These are phyloP conservation scores for Hydrocynus forskahlii DNA, from an alignment of 2,797 vertebrate genomes.

Conservation along the genomic window DNA sequence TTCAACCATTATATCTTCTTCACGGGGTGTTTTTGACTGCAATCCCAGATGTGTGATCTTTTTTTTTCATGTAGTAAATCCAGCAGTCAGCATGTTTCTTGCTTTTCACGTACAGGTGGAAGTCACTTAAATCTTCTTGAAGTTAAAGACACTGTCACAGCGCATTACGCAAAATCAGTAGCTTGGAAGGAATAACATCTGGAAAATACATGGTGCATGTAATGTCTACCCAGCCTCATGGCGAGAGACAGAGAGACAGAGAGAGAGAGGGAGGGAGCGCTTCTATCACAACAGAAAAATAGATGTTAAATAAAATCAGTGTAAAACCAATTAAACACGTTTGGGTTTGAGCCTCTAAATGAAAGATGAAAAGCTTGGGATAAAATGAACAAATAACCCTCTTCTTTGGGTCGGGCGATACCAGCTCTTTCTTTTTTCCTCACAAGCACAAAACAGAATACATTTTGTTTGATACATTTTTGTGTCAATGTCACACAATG, in stretches of 20 bases:
- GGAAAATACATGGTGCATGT: slow-evolving; percentile 77
- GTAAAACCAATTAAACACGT: neutral
- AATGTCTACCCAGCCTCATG: slow-evolving; percentile 74
- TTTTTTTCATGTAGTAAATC: neutral
- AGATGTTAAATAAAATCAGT: neutral
- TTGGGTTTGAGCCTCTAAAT: neutral
- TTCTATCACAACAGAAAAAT: neutral
- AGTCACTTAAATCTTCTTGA: slow-evolving; percentile 65
- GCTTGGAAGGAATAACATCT: slow-evolving; percentile 80
- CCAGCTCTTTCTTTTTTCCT: neutral
- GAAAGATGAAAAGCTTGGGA: slow-evolving; percentile 21
- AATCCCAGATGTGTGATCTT: too few species aligned
- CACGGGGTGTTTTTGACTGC: too few species aligned
- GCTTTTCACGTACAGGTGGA: neutral
- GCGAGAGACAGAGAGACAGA: slow-evolving; percentile 53
- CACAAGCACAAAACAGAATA: neutral
- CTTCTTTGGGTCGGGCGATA: neutral
- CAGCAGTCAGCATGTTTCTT: neutral
- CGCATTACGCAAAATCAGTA: slow-evolving; percentile 79
- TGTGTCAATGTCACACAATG: neutral
- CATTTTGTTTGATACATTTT: neutral
- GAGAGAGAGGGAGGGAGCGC: slow-evolving; percentile 5
- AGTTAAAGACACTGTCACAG: slow-evolving; percentile 78
- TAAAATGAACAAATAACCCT: slow-evolving; percentile 4
- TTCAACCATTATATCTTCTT: too few species aligned